Base-by-base conservation (phyloP, 2,888 invertebrate genomes). In the Acleris laterana region DNA sequence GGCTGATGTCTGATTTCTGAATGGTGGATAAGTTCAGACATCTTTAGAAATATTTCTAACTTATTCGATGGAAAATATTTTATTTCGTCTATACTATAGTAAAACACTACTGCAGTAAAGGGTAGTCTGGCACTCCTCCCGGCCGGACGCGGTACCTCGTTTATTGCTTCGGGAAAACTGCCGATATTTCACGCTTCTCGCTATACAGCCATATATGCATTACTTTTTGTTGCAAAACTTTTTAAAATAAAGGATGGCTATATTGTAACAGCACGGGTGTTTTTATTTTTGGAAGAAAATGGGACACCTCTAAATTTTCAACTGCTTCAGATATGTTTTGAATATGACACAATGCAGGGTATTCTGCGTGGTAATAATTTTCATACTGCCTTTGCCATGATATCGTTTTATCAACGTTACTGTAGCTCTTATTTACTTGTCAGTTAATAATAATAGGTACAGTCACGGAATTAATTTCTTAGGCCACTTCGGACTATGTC, bases 151-250 rank as follows among this genome's bases (percentile, higher is more conserved):
- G 72, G 78, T 83, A 46, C 79, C 76, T 79, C 77, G 85, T 90
- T 93, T 91, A 93, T 91, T 83, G 88, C 89, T 87, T 84, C 78
- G 81, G 85, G 88, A 88, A 88, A 89, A 88, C 61, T 66, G 66
- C 86, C 87, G 85, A 82, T 86, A 86, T 87, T 81, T 85, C 79
- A 82, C 82, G 79, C 82, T 81, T 78, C 77, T 28, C 50, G 49
- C 44, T 46, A 20, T 56, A 46, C 19, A 25, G 46, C 42, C 48
- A 19, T 66, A 46, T 57, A 62, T 57, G 61, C 32, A 32, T 51
- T 52, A 51, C 46, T 48, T 28, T 49, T 25, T 25, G 20, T 17
- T 42, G 25, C 59, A 48, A 59, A 66, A 56, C 6, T 62, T 58
- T 66, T 52, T 25, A 38, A 57, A 62, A 57, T 58, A 25, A 25